Percentiles rank a stretch among this genome's conserved stretches.
Conservation (phyloP, 2,797 vertebrate species). For the Phrynocephalus guinanensis region DNA sequence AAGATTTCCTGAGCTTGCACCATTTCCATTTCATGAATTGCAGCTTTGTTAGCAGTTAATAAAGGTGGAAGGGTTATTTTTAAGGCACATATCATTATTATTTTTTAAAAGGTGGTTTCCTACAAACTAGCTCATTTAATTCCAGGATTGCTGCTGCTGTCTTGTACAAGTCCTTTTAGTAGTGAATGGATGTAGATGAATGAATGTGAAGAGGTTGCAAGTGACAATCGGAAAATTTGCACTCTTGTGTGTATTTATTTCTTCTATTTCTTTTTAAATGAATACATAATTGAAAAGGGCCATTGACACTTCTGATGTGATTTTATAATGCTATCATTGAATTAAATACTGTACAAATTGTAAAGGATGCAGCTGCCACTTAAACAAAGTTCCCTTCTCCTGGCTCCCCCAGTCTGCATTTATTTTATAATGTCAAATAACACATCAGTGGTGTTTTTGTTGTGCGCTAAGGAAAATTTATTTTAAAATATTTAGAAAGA, state of each 20-base stretch:
- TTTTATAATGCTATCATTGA: conserved; percentile 77
- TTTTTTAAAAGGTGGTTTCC: conserved; percentile 65
- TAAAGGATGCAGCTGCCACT: conserved; percentile 79
- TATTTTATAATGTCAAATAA: conserved; percentile 81
- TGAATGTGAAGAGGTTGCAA: conserved; percentile 87
- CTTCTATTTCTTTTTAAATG: conserved; percentile 69
- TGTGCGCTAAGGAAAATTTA: conserved; percentile 81
- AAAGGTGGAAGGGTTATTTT: conserved; percentile 68
- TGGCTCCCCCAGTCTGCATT: conserved; percentile 65
- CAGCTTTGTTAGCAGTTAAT: conserved; percentile 74
- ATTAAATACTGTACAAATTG: conserved; percentile 75
- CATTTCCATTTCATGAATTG: conserved; percentile 73
- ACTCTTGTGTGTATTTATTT: conserved; percentile 84
- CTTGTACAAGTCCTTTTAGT: conserved; percentile 72
- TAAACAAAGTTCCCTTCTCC: conserved; percentile 68
- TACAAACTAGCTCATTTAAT: conserved; percentile 69
- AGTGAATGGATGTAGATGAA: conserved; percentile 79
- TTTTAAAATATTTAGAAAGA: conserved; percentile 81
- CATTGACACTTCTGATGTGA: conserved; percentile 76
- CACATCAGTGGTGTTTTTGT: conserved; percentile 82
- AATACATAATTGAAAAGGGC: conserved; percentile 75
- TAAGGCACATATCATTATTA: conserved; percentile 67
- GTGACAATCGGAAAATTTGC: conserved; percentile 90
- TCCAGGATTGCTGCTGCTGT: conserved; percentile 78
- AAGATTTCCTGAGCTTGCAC: conserved; percentile 70